These are phyloP conservation scores for Melanostoma scalare DNA, from an alignment of 2,888 invertebrate species.

Conservation along the genomic window DNA sequence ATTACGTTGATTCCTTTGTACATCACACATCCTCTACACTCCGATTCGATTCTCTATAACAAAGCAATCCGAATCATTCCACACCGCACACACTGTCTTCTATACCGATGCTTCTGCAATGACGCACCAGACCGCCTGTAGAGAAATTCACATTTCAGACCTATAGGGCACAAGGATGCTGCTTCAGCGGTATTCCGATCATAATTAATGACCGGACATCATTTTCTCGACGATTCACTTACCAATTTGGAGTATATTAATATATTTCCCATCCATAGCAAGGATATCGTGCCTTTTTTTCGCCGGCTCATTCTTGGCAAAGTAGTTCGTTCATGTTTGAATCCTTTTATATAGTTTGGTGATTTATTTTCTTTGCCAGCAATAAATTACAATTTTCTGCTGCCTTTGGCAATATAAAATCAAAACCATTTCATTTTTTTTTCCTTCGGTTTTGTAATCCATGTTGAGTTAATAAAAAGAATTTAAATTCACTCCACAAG, in stretches of 20 bases:
- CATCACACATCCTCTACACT: not conserved
- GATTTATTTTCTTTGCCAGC: conserved; percentile 60
- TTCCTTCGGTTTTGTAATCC: conserved; percentile 7
- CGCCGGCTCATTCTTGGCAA: not conserved
- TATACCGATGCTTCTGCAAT: conserved; percentile 21
- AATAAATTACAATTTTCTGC: conserved; percentile 69
- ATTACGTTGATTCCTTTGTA: conserved; percentile 37
- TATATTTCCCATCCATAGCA: conserved; percentile 45
- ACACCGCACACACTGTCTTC: not conserved
- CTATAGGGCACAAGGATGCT: conserved; percentile 34
- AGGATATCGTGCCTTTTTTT: conserved; percentile 22
- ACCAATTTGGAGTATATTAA: conserved; percentile 72
- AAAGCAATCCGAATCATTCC: conserved; percentile 41
- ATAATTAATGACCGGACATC: conserved; percentile 71
- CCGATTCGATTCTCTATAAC: conserved; percentile 17
- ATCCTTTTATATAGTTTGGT: conserved; percentile 65
- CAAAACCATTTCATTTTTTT: conserved; percentile 24
- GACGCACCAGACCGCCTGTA: conserved; percentile 67
- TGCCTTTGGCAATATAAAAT: conserved; percentile 65
- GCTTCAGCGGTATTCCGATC: conserved; percentile 23
- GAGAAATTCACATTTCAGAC: conserved; percentile 37
- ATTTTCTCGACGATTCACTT: conserved; percentile 71
- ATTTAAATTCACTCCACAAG: conserved; percentile 29
- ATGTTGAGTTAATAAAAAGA: conserved; percentile 45
- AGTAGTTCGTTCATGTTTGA: conserved; percentile 21